Base-by-base conservation (phyloP, 2,113 vertebrate species). In the Psittacula cyanocephala region DNA sequence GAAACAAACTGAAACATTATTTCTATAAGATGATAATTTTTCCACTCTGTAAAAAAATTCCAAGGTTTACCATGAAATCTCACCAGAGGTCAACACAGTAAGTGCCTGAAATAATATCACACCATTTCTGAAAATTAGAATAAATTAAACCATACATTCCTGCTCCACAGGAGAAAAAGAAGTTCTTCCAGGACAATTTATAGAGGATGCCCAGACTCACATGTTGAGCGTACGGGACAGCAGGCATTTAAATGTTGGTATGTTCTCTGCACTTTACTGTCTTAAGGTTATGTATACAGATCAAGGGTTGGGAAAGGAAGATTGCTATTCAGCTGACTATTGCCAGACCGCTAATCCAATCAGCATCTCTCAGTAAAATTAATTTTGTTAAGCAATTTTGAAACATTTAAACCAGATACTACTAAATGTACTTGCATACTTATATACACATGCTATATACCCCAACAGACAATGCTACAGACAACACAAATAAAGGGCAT, bases 1-100 rank as follows among this genome's bases (percentile, higher is more conserved):
- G 13, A 94, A 97, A 81, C 96, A 98, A 25, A 96, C 33, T 6
- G 96, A 96, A 49, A 74, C 39, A 71, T 95, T 90, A 55, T 62
- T 78, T 22, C 84, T 95, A 64, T 74, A 85, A 5, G n/a, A 23
- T 22, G 78, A 90, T 67, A 93, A 89, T 41, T 87, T 95, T 86
- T 97, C 94, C 65, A 35, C 91, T 93, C 31, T 41, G n/a, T 96
- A 96, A 46, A 78, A 23, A 39, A 23, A 60, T 20, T 33, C 90
- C 68, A 39, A 85, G 44, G 14, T 62, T 78, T 53, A 93, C 91
- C 59, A 72, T 64, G n/a, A 33, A 74, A 46, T 89, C 94, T 53
- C 76, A 88, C 19, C 81, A 28, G 33, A 93, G 67, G 43, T 93
- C 23, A 11, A 94, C 65, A 2, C 81, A 85, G 7, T 6, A 49